Percentiles rank a stretch among this genome's conserved stretches.
Conservation (phyloP, 2,797 vertebrate genomes). For the Enteromius afrohamiltoni region DNA sequence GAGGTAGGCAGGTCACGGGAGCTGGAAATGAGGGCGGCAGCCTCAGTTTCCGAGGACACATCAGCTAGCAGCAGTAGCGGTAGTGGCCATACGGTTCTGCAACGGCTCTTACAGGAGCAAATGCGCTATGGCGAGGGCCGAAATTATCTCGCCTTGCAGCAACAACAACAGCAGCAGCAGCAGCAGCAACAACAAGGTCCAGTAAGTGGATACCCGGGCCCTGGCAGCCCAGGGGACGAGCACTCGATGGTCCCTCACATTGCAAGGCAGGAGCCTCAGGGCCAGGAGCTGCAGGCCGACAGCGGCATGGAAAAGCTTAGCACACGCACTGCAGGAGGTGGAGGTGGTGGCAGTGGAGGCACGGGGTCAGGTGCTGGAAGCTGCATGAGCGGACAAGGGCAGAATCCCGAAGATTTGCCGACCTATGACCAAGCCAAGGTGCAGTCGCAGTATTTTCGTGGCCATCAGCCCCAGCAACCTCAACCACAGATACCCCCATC, state of each 20-base stretch:
- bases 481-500: conserved; percentile 73
- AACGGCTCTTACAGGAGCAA: conserved; percentile 97
- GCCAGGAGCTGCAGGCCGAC: conserved; percentile 96
- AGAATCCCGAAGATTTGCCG: conserved; percentile 90
- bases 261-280: conserved; percentile 97
- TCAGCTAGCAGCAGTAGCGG: conserved; percentile 75
- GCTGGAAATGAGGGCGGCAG: conserved; percentile 93
- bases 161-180: conserved; percentile 74
- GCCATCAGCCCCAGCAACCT: conserved; percentile 71
- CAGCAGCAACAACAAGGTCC: conserved; percentile 64
- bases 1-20: conserved; percentile 72
- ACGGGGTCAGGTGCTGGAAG: conserved; percentile 80
- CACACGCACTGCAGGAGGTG: conserved; percentile 71
- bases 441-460: conserved; percentile 95
- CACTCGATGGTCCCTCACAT: conserved; percentile 88
- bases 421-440: conserved; percentile 99
- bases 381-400: conserved; percentile 72
- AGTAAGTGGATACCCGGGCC: conserved; percentile 68
- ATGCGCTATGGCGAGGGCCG: conserved; percentile 92
- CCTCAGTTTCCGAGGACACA: conserved; percentile 81
- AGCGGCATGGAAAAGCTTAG: conserved; percentile 94
- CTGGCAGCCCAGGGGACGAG: conserved; percentile 82
- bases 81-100: conserved; percentile 88
- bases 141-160: conserved; percentile 89
- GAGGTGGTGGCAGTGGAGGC: conserved; percentile 81